phyloP scores from a whole-genome alignment of 2,797 vertebrate species.

The Melanotaenia trifasciata region DNA sequence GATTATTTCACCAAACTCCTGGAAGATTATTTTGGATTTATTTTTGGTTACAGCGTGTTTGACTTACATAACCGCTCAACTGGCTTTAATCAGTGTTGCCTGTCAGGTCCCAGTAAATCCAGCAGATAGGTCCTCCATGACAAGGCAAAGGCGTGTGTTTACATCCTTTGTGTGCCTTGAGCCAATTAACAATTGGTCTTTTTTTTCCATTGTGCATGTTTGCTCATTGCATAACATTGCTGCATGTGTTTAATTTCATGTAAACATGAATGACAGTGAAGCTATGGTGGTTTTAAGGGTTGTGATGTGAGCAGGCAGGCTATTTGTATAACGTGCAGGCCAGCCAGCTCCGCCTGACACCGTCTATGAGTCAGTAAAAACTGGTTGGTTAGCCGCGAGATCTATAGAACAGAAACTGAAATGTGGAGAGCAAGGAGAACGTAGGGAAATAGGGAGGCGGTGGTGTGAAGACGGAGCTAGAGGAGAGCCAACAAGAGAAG shows the following conservation, averaged over 20 bases:
- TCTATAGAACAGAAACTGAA: constrained; percentile 35
- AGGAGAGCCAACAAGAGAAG: constrained; percentile 26
- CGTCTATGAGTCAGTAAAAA: constrained; percentile 50
- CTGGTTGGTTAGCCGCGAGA: constrained; percentile 34
- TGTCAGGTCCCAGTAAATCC: constrained; percentile 46
- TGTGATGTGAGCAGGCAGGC: constrained; percentile 32
- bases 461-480: constrained; percentile 39
- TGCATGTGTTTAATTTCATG: not conserved
- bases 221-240: constrained; percentile 11
- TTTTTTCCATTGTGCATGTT: not conserved
- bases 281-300: not conserved
- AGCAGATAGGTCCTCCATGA: constrained; percentile 50
- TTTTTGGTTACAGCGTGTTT: constrained; percentile 37
- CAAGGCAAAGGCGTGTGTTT: constrained; percentile 45
- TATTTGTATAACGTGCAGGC: constrained; percentile 52
- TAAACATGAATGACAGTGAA: constrained; percentile 12
- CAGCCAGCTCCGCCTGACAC: constrained; percentile 53
- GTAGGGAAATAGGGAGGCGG: constrained; percentile 36
- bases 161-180: constrained; percentile 24
- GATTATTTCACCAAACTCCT: constrained; percentile 48
- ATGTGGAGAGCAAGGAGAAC: constrained; percentile 21
- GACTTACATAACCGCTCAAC: constrained; percentile 58
- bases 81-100: constrained; percentile 56
- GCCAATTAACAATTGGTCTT: constrained; percentile 10
- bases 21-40: constrained; percentile 62